Percentiles rank a stretch among this genome's conserved stretches.
Evolutionary conservation across 2,113 vertebrate species (phyloP).

Genomic region (Corvus cornix): DNA sequence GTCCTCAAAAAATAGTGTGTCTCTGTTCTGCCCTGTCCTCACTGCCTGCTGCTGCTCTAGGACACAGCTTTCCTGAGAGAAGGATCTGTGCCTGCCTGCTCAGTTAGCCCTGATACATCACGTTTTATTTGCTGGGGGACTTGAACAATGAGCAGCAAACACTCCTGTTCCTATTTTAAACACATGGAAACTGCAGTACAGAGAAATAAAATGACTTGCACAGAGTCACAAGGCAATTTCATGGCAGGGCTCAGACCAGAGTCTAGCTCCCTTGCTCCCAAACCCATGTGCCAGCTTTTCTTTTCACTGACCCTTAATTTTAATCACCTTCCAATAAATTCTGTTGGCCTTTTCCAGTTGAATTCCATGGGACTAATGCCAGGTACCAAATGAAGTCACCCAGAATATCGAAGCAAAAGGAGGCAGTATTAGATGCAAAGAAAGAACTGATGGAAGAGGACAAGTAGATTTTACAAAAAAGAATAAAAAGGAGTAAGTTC

Average conservation of each 20-base stretch:
- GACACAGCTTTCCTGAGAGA: not conserved
- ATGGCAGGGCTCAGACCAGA: not conserved
- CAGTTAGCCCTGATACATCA: not conserved
- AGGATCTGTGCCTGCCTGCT: not conserved
- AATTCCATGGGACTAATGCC: not conserved
- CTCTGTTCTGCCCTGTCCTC: not conserved
- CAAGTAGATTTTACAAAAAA: conserved; percentile 2
- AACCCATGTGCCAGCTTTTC: not conserved
- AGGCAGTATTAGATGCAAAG: not conserved
- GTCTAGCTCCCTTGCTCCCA: not conserved
- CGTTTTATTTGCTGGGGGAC: conserved; percentile 16
- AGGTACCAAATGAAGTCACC: conserved; percentile 1
- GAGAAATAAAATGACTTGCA: not conserved
- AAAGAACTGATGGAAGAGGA: not conserved
- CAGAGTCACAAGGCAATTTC: conserved; percentile 28
- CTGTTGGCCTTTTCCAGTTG: not conserved
- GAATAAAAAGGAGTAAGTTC: not conserved
- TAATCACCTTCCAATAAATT: not conserved
- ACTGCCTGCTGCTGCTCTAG: not conserved
- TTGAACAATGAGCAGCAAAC: not conserved
- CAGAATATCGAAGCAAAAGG: not conserved
- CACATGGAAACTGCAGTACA: not conserved
- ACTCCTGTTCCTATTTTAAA: not conserved
- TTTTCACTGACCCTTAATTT: not conserved
- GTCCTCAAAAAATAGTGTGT: not conserved